Base-by-base conservation (phyloP, 2,888 invertebrate species). In the Chrysolina americana region DNA sequence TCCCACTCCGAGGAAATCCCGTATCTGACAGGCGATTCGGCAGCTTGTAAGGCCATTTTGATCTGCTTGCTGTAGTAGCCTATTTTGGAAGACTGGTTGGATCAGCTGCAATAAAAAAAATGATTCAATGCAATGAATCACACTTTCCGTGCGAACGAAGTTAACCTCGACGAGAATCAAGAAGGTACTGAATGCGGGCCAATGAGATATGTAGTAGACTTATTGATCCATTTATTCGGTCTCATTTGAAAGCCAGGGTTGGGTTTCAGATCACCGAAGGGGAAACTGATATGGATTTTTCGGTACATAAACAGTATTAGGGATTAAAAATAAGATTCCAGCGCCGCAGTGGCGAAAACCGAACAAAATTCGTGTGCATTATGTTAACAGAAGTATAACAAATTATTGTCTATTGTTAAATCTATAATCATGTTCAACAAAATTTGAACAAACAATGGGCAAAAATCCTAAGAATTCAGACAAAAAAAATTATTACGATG, bases 21-120 rank as follows among this genome's bases (percentile, higher is more conserved):
- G 59, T 86, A 87, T 63, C 83, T 80, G 21, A 85, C 85, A 17
- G 85, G 85, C 19, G 83, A 79, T 78, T 84, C 84, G 41, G 86
- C 84, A 50, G 86, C 83, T 80, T 86, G 86, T 76, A 87, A 79
- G 15, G 85, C 84, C 84, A 85, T 86, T 74, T 82, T 84, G n/a
- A 76, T 76, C 59, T 75, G 80, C 68, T 65, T 75, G 68, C 76
- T 79, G 79, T 85, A 85, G 79, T 82, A 84, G 80, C 87, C 87
- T 86, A 87, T 87, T 81, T 86, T 86, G 86, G 36, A 70, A 48
- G 74, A 63, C 47, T 68, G n/a, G 21, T 50, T 63, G 28, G n/a
- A 50, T 41, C 65, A 53, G 21, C 78, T 76, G 74, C 56, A 77
- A 80, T 73, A 41, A 76, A 71, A 77, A 74, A 68, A 65, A 44